A percentile compares a stretch with the other conserved stretches of the same genome.
Conservation (phyloP, 1,140 invertebrate species). For the Drosophila sechellia region DNA sequence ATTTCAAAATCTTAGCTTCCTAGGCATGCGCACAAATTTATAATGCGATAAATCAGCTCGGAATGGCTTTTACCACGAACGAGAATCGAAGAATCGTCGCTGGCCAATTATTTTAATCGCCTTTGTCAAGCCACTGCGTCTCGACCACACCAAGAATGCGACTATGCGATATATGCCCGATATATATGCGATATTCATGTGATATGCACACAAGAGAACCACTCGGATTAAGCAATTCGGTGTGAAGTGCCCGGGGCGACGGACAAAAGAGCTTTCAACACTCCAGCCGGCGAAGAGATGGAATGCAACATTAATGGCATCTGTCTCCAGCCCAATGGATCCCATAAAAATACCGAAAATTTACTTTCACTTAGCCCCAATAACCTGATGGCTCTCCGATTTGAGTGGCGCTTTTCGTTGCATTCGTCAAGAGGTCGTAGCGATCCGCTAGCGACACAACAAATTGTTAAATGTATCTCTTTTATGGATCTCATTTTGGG, state of each 20-base stretch:
- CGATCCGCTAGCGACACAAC: slow-evolving; percentile 63
- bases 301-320: slow-evolving; percentile 77
- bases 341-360: slow-evolving; percentile 72
- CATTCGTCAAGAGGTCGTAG: slow-evolving; percentile 45
- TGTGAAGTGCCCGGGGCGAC: slow-evolving; percentile 57
- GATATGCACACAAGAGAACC: slow-evolving; percentile 15
- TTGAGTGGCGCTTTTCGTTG: slow-evolving; percentile 55
- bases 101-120: slow-evolving; percentile 80
- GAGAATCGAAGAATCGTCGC: slow-evolving; percentile 54
- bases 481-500: slow-evolving; percentile 27
- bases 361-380: slow-evolving; percentile 75
- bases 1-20: slow-evolving; percentile 78
- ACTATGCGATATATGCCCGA: slow-evolving; percentile 7
- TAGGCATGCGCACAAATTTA: slow-evolving; percentile 81
- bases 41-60: slow-evolving; percentile 78
- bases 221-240: slow-evolving; percentile 76
- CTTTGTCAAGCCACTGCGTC: slow-evolving; percentile 63
- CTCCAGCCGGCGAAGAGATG: slow-evolving; percentile 54
- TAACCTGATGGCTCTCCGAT: slow-evolving; percentile 47
- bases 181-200: slow-evolving; percentile 10
- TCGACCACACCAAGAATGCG: slow-evolving; percentile 57
- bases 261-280: slow-evolving; percentile 75
- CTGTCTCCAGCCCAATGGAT: slow-evolving; percentile 13
- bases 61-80: slow-evolving; percentile 74
- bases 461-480: slow-evolving; percentile 74